Conservation (phyloP, 2,113 vertebrate species). For the Ameiurus melas region DNA sequence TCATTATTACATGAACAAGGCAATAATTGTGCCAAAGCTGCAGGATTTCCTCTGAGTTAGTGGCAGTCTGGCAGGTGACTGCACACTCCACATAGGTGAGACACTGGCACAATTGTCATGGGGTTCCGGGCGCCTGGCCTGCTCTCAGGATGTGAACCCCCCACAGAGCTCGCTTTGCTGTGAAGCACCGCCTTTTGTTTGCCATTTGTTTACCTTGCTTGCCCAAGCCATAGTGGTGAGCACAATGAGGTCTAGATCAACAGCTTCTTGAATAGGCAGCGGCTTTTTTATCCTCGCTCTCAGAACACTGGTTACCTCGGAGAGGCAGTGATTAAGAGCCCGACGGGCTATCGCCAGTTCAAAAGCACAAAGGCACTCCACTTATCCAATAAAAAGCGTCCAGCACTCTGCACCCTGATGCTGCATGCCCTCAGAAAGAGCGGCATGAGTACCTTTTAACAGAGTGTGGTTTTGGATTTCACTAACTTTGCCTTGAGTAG, state of each 20-base stretch:
- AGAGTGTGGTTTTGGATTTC: slow-evolving; percentile 12
- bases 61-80: slow-evolving; percentile 43
- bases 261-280: slow-evolving; percentile 66
- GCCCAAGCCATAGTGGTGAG: slow-evolving; percentile 57
- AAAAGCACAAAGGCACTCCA: slow-evolving; percentile 75
- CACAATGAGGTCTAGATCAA: slow-evolving; percentile 69
- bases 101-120: slow-evolving; percentile 37
- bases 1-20: slow-evolving; percentile 23
- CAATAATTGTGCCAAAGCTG: slow-evolving; percentile 39
- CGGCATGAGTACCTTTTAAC: slow-evolving; percentile 21
- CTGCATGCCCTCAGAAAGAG: slow-evolving; percentile 69
- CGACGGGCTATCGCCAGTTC: slow-evolving; percentile 68
- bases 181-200: slow-evolving; percentile 71
- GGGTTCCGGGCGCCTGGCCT: slow-evolving; percentile 13
- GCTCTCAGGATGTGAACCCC: slow-evolving; percentile 48
- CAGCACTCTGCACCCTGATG: slow-evolving; percentile 58
- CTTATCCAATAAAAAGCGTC: slow-evolving; percentile 74
- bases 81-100: slow-evolving; percentile 47
- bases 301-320: slow-evolving; percentile 65
- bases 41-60: slow-evolving; percentile 22
- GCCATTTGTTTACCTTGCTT: slow-evolving; percentile 74
- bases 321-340: slow-evolving; percentile 71
- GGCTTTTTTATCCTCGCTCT: slow-evolving; percentile 62
- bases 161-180: slow-evolving; percentile 50
- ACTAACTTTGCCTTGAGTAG: background rate